Base-by-base conservation (phyloP, 2,113 vertebrate genomes). In the Mandrillus leucophaeus region DNA sequence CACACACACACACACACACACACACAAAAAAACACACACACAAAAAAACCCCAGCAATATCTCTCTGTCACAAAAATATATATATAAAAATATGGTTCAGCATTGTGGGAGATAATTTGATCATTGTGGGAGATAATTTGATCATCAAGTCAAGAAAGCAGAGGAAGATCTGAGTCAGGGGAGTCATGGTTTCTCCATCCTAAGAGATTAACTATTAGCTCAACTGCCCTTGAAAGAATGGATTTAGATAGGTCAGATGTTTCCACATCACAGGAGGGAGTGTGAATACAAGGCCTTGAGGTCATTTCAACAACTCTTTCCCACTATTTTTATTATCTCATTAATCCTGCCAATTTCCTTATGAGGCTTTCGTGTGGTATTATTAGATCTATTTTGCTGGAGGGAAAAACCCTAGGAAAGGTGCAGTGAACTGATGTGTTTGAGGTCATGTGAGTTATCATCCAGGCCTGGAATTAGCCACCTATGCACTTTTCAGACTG, bases 281-380 rank as follows among this genome's bases (percentile, higher is more conserved):
- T 68, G 1, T 75, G 45, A 76, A 55, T 50, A 45, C 25, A 88
- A 78, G 50, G 14, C 88, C 82, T 40, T 17, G 6, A 88, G 78
- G 66, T 73, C 45, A 70, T 95, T 83, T 84, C 66, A 94, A 72
- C 70, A 92, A 88, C 55, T 73, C 59, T 70, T 97, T 79, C 55
- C 48, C 23, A 93, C 55, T 38, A 66, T 83, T 88, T 85, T 97
- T 87, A 93, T 66, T 68, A 93, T 43, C 86, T 79, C 32, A 84
- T 27, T 75, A 80, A 85, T 79, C 59, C 73, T 90, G 13, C 59
- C 91, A 82, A 50, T 93, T 92, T 96, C n/a, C 45, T 89, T 73
- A 18, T 79, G 86, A 95, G 55, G 12, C 7, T 91, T 48, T 52
- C 88, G 55, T 87, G 61, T 70, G 30, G 48, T 97, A 76, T 92